A percentile compares a stretch with the other conserved stretches of the same genome.
Evolutionary conservation across 2,888 invertebrate genomes (phyloP).

Genomic region (Heliconius charithonia): DNA sequence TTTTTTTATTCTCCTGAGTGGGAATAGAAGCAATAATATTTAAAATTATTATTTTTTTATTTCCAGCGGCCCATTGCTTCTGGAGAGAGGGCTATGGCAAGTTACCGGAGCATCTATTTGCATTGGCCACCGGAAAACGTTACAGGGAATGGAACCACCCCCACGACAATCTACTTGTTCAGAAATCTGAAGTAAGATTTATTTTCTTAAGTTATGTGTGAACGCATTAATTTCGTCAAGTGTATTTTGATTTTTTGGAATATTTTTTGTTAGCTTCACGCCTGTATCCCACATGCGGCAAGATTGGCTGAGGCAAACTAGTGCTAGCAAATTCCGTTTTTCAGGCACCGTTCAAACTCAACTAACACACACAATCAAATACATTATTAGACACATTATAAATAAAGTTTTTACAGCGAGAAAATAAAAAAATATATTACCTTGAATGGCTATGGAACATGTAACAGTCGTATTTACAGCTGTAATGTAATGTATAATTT

Average conservation of each 20-base stretch:
- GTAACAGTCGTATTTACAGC: no score
- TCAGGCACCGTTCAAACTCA: no score
- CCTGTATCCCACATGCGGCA: not conserved
- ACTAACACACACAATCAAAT: no score
- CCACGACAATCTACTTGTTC: slow-evolving; percentile 51
- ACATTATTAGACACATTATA: no score
- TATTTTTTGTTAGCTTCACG: not conserved
- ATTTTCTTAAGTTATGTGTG: not conserved
- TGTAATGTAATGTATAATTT: no score
- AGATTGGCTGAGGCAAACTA: not conserved
- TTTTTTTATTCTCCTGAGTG: not conserved
- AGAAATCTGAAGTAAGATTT: slow-evolving; percentile 63
- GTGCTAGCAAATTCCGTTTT: not conserved
- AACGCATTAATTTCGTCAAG: not conserved
- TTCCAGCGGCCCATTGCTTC: slow-evolving; percentile 70
- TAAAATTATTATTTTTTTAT: not conserved
- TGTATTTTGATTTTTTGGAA: not conserved
- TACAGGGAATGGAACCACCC: slow-evolving; percentile 61
- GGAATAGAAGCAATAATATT: not conserved
- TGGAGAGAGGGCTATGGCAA: slow-evolving; percentile 54
- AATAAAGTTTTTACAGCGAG: no score
- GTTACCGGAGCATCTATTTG: slow-evolving; percentile 54
- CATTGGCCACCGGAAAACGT: slow-evolving; percentile 65
- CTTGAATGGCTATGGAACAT: no score
- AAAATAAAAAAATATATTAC: no score